Evolutionary conservation across 2,113 vertebrate species (phyloP).

Genomic region (Eleginops maclovinus): DNA sequence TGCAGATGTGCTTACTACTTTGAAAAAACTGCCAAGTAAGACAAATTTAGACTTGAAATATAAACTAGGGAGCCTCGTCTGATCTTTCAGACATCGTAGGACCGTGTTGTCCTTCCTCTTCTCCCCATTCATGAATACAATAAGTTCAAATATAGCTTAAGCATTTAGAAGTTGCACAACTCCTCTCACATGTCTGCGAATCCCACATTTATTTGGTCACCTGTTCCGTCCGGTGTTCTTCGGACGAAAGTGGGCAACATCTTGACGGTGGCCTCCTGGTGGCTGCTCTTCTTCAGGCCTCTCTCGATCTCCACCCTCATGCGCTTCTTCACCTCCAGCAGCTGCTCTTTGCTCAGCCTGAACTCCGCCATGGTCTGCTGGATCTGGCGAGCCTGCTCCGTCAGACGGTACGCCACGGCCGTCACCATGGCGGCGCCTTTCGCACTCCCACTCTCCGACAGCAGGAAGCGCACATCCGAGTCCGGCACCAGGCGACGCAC

Average conservation of each 20-base stretch:
- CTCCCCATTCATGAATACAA: too few species aligned
- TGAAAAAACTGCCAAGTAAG: too few species aligned
- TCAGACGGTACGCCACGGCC: slow-evolving; percentile 91
- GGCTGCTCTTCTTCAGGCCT: slow-evolving; percentile 88
- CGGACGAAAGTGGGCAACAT: slow-evolving; percentile 97
- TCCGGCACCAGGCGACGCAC: slow-evolving; percentile 94
- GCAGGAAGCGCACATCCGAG: slow-evolving; percentile 94
- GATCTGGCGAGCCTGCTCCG: slow-evolving; percentile 93
- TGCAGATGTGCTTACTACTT: too few species aligned
- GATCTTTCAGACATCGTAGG: too few species aligned
- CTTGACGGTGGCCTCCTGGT: slow-evolving; percentile 90
- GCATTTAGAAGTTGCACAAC: too few species aligned
- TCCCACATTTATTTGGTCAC: too few species aligned
- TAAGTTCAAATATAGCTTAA: too few species aligned
- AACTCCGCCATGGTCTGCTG: slow-evolving; percentile 91
- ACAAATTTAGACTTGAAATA: too few species aligned
- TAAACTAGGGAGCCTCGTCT: too few species aligned
- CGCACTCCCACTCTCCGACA: slow-evolving; percentile 95
- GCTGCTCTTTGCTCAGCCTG: slow-evolving; percentile 89
- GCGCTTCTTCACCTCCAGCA: slow-evolving; percentile 94
- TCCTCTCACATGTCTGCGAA: too few species aligned
- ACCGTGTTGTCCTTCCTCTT: too few species aligned
- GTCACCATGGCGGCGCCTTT: slow-evolving; percentile 98
- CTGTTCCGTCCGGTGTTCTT: slow-evolving; percentile 93
- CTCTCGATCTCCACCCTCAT: slow-evolving; percentile 92